Percentiles rank a stretch among this genome's conserved stretches.
These are phyloP conservation scores for Bursaphelenchus mucronatus DNA, from an alignment of 1,140 invertebrate genomes.

Conservation along the genomic window DNA sequence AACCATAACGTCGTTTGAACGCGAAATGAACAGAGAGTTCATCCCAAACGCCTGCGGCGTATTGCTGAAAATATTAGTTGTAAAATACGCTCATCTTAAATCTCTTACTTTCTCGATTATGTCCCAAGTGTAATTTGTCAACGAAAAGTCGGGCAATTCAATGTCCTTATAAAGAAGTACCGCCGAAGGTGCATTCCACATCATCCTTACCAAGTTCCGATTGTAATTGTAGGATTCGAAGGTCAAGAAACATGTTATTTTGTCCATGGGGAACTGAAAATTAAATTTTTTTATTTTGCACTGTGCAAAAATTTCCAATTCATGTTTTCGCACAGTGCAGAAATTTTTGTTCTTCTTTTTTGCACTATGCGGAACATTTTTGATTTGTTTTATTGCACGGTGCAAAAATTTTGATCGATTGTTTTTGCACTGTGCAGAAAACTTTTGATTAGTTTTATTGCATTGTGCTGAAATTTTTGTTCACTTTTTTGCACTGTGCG, in stretches of 20 bases:
- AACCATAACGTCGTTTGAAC: constrained; percentile 57
- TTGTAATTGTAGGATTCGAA: constrained; percentile 61
- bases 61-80: constrained; percentile 36
- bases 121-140: constrained; percentile 51
- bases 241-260: constrained; percentile 49
- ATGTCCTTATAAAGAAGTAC: constrained; percentile 59
- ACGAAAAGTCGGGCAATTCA: constrained; percentile 57
- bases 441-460: no score
- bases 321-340: no score
- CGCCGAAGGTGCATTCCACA: constrained; percentile 57
- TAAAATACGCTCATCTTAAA: constrained; percentile 2
- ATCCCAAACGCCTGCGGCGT: constrained; percentile 58
- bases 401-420: no score
- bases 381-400: no score
- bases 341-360: no score
- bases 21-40: constrained; percentile 56
- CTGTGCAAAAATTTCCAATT: no score
- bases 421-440: no score
- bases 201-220: constrained; percentile 52
- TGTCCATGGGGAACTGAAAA: constrained; percentile 57
- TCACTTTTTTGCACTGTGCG: no score
- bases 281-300: not conserved
- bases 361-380: no score
- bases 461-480: no score
- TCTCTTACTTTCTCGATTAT: constrained; percentile 30